Percentiles rank a stretch among this genome's conserved stretches.
These are phyloP conservation scores for Calephelis perditalis DNA, from an alignment of 2,888 invertebrate species.

Conservation along the genomic window DNA sequence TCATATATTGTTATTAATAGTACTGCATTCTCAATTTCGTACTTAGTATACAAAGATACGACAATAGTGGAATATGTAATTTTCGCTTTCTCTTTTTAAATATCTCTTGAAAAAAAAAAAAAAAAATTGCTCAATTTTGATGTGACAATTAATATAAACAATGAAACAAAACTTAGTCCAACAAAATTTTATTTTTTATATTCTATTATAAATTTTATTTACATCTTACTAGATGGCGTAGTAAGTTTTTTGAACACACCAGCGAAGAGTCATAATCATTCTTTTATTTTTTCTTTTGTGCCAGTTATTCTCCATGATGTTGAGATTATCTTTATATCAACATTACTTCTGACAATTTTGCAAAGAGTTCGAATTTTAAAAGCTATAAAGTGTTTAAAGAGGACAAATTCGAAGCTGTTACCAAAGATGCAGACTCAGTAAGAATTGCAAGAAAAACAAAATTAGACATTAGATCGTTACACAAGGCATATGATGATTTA, in stretches of 20 bases:
- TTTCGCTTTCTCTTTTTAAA: no score
- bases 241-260: not conserved
- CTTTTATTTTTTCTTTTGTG: constrained; percentile 17
- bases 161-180: constrained; percentile 4
- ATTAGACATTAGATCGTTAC: not conserved
- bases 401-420: not conserved
- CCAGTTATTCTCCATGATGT: constrained; percentile 22
- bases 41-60: constrained; percentile 16
- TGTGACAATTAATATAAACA: constrained; percentile 16
- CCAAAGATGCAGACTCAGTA: not conserved
- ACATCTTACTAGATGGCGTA: constrained; percentile 14
- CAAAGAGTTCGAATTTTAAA: constrained; percentile 23
- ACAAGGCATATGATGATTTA: not conserved
- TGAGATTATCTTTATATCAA: constrained; percentile 26
- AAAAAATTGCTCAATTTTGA: constrained; percentile 20
- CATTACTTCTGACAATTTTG: constrained; percentile 20
- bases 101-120: no score
- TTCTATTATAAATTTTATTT: constrained; percentile 11
- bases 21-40: not conserved
- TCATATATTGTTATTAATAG: not conserved
- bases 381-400: constrained; percentile 14
- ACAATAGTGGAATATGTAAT: constrained; percentile 19
- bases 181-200: constrained; percentile 13
- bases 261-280: no score
- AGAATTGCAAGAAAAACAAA: not conserved